Base-by-base conservation (phyloP, 2,113 vertebrate species). In the Scolopax mira region DNA sequence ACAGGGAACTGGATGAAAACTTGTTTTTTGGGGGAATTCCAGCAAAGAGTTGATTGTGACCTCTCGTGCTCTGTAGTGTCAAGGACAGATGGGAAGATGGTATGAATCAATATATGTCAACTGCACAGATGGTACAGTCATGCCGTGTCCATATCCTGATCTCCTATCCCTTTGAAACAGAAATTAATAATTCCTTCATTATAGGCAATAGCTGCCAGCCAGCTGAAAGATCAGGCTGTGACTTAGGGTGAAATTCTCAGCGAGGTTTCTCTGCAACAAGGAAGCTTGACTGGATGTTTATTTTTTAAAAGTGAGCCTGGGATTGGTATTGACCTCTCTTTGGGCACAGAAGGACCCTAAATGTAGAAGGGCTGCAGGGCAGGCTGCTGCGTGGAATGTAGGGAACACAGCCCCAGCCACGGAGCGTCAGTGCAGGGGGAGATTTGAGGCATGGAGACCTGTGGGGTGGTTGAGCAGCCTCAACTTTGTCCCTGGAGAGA, bases 61-160 rank as follows among this genome's bases (percentile, higher is more conserved):
- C 97, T 97, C 94, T 94, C 93, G 92, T 97, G 93, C 96, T 95
- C 94, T 94, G 79, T 97, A 87, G 96, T 98, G 97, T 98, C 97
- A 98, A 98, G 97, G 98, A 98, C 98, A 98, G 98, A 98, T 98
- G 98, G 98, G 96, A 96, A 98, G 97, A 98, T 97, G 97, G 96
- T 97, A 95, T 97, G 97, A 98, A 98, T 98, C 97, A 98, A 98
- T 98, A 97, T 96, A 98, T 98, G 97, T 98, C 98, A 98, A 80
- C 96, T 0, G 96, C 97, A 98, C 98, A 98, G 98, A 98, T 98
- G 98, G 98, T 97, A 97, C 90, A 97, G 97, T 97, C 97, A 95
- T 95, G 95, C 97, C 97, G 97, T 98, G 97, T 98, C 98, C 97
- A 97, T 96, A 97, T 97, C 95, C 96, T 95, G 96, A 96, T 97